Base-by-base conservation (phyloP, 2,113 vertebrate species). In the Serilophus lunatus region DNA sequence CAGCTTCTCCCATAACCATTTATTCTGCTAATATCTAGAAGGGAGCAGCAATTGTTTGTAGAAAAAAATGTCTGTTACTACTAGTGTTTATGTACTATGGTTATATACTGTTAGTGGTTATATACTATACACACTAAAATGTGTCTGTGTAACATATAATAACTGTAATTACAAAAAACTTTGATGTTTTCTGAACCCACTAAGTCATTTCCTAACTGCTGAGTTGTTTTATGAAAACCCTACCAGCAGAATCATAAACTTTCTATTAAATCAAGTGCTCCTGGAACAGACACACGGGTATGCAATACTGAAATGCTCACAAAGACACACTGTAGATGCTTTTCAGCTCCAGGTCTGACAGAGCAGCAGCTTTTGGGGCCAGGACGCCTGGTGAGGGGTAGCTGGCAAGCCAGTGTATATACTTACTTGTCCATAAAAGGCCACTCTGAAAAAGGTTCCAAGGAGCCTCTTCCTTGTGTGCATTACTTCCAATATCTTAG, bases 361-460 rank as follows among this genome's bases (percentile, higher is more conserved):
- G 29, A 92, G 51, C 71, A 75, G 76, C 54, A 66, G 71, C 51
- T 71, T 54, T 45, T 49, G 57, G n/a, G 59, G 88, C 49, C 60
- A 68, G 40, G 72, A 18, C n/a, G 38, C 33, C 77, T 65, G 70
- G 31, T 53, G 45, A 77, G 12, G 20, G n/a, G n/a, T 14, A n/a
- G 51, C 51, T 76, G 76, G 35, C 2, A 11, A 79, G 54, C 38
- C 4, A 7, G 13, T 20, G 31, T 36, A 13, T 69, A 35, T 64
- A 95, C 98, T 97, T 93, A 98, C 99, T 98, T 99, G 99, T 90
- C 99, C 99, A 93, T 98, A 99, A 97, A 99, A 99, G 65, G 99
- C 99, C 82, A 99, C 99, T 91, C 99, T 98, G 97, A 99, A 99
- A 97, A 98, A 99, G 6, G 99, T 99, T 61, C 99, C 99, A 25